phyloP scores from a whole-genome alignment of 2,113 vertebrate genomes.

The Phrynocephalus versicolor region DNA sequence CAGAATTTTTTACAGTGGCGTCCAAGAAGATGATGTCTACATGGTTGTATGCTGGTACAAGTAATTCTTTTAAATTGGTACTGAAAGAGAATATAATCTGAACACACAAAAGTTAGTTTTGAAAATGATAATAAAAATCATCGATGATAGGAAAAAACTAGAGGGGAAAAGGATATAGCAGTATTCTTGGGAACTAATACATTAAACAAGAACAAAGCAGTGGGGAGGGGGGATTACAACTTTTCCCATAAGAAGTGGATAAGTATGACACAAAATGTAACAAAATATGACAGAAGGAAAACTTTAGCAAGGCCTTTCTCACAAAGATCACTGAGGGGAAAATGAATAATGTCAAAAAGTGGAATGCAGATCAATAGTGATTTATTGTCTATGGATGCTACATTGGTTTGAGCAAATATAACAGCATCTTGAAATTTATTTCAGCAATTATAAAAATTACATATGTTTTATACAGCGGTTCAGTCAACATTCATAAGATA shows the following conservation, averaged over 20 bases:
- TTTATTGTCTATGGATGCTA: constrained; percentile 12
- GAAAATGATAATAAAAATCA: constrained; percentile 32
- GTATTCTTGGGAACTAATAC: not conserved
- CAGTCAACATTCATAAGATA: not conserved
- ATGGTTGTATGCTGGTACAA: not conserved
- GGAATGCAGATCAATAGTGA: constrained; percentile 24
- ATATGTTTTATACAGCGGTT: not conserved
- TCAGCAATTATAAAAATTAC: not conserved
- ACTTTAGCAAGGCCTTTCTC: not conserved
- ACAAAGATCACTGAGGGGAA: not conserved
- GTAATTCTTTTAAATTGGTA: not conserved
- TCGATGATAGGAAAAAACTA: not conserved
- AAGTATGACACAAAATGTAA: constrained; percentile 16
- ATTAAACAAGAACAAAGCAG: constrained; percentile 23
- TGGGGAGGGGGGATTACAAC: not conserved
- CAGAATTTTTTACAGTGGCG: not conserved
- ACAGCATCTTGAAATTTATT: not conserved
- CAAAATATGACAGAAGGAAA: constrained; percentile 11
- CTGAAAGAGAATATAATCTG: not conserved
- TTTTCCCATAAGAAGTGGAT: constrained; percentile 6
- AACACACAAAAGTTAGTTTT: constrained; percentile 14
- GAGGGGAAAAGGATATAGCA: no score
- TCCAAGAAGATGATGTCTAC: not conserved
- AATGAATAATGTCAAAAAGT: constrained; percentile 20
- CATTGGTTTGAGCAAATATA: constrained; percentile 15